Base-by-base conservation (phyloP, 2,888 invertebrate species). In the Sepioteuthis lessoniana region DNA sequence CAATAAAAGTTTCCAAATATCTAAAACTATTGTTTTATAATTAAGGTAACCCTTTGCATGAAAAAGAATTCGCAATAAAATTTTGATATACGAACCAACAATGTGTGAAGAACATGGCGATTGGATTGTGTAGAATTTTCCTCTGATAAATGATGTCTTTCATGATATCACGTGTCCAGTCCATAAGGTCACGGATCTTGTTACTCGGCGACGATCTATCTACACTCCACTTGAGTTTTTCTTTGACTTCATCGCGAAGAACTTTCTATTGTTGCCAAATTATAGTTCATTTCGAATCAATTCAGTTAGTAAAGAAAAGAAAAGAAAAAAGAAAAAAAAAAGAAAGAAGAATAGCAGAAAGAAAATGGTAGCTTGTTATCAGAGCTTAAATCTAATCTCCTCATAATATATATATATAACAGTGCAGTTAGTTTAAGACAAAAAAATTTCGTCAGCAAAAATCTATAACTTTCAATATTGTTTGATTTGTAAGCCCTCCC, bases 121-220 rank as follows among this genome's bases (percentile, higher is more conserved):
- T 95, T 21, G 96, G 96, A 94, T 97, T 97, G 94, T 96, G 96
- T 28, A 97, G 96, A 47, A 97, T 97, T 94, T 96, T 96, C 93
- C 96, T 95, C 95, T 97, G 97, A 95, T 97, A 97, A 35, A 96
- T 95, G 47, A 97, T 97, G 94, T 97, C 97, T 90, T 97, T 96
- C 95, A 97, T 96, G 94, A 97, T 97, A 94, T 97, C 97, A 90
- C 96, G 96, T 92, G 97, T 97, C 97, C 97, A 97, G 94, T 95
- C 96, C 97, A 97, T 97, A n/a, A 97, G 95, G 95, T 97, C 97
- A 2, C 97, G 95, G 94, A 97, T 97, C 95, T 97, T 97, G 95
- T 97, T 97, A 96, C 97, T 97, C 55, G 97, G 97, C 0, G 97
- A 97, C 35, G 97, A 96, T 25, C 97, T 95, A 95, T 97, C 97